Conservation (phyloP, 2,888 invertebrate species). For the Hirudinaria manillensis region DNA sequence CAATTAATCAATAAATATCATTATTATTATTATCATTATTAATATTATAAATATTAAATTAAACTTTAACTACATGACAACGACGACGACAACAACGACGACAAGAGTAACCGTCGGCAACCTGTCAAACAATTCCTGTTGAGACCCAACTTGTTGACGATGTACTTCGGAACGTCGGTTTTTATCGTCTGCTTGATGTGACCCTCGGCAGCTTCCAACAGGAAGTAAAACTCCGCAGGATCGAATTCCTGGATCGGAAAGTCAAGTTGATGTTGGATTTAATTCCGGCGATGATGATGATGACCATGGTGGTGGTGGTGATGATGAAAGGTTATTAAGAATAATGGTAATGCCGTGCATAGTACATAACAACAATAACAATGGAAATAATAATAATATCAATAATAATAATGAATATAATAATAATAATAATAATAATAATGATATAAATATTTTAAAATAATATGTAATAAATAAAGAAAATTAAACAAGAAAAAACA, state of each 20-base stretch:
- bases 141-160: constrained; percentile 89
- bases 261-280: background rate
- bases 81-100: constrained; percentile 14
- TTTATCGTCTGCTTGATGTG: constrained; percentile 64
- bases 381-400: background rate
- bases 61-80: background rate
- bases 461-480: background rate
- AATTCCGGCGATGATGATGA: background rate
- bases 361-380: background rate
- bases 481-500: background rate
- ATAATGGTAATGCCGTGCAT: background rate
- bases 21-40: background rate
- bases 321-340: background rate
- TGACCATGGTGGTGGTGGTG: background rate
- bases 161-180: constrained; percentile 93
- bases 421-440: too few species aligned
- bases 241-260: constrained; percentile 73
- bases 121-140: constrained; percentile 87
- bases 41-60: background rate
- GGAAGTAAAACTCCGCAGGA: constrained; percentile 94
- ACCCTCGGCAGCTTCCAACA: constrained; percentile 82
- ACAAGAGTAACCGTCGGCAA: constrained; percentile 41
- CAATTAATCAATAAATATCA: background rate
- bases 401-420: background rate
- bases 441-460: background rate